A percentile compares a stretch with the other conserved stretches of the same genome.
phyloP scores from a whole-genome alignment of 2,888 invertebrate species.

The Tinea trinotella region DNA sequence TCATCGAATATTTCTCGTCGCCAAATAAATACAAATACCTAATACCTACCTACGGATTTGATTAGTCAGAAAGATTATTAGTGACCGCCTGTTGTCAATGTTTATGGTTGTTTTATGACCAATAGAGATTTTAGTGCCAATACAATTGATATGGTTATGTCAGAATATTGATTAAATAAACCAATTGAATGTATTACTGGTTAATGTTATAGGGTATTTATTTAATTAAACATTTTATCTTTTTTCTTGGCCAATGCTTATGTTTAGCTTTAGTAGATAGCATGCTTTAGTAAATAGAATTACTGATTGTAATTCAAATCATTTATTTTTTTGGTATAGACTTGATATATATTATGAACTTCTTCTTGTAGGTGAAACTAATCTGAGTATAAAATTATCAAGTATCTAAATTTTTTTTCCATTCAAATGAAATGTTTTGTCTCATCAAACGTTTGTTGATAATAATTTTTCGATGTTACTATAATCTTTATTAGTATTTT shows the following conservation, averaged over 20 bases:
- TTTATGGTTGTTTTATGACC: conserved; percentile 64
- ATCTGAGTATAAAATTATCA: no score
- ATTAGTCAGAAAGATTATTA: conserved; percentile 61
- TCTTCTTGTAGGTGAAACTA: no score
- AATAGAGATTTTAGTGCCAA: conserved; percentile 58
- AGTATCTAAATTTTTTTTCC: no score
- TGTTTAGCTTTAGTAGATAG: no score
- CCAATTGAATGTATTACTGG: not conserved
- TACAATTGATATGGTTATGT: conserved; percentile 51
- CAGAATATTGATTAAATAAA: conserved; percentile 58
- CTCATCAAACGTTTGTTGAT: no score
- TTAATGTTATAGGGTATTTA: not conserved
- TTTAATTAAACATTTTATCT: not conserved
- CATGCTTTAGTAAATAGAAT: no score
- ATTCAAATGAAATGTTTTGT: no score
- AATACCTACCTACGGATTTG: conserved; percentile 29
- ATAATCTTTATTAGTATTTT: not conserved
- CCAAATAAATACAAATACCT: conserved; percentile 12
- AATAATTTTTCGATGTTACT: no score
- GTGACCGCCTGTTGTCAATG: conserved; percentile 66
- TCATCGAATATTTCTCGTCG: conserved; percentile 24
- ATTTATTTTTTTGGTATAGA: no score
- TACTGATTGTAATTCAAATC: no score
- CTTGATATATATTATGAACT: no score
- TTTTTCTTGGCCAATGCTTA: no score